phyloP scores from a whole-genome alignment of 2,797 vertebrate genomes.

The Danio choprae region DNA sequence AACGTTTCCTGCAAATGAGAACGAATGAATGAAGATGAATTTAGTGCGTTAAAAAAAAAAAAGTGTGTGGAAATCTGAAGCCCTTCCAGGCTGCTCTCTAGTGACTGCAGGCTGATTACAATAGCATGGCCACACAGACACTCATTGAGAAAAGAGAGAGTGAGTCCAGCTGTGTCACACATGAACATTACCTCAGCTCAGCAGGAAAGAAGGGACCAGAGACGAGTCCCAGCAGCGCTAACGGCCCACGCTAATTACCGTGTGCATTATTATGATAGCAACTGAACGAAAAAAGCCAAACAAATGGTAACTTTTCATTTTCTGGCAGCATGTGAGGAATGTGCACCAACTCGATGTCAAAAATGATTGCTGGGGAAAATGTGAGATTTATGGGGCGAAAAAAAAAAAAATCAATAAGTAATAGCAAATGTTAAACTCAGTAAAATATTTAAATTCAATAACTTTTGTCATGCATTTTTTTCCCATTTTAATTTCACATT shows the following conservation, averaged over 20 bases:
- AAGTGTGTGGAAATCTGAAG: conserved; percentile 54
- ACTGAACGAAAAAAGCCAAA: conserved; percentile 36
- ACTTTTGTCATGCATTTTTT: too few relatives aligned
- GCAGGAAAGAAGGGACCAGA: conserved; percentile 62
- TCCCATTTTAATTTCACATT: too few relatives aligned
- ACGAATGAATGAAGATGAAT: conserved; percentile 53
- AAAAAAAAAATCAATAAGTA: too few relatives aligned
- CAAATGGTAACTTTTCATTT: conserved; percentile 41
- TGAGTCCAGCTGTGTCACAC: conserved; percentile 64
- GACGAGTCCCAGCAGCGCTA: conserved; percentile 52
- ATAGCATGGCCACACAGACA: conserved; percentile 54
- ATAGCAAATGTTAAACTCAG: too few relatives aligned
- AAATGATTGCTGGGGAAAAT: conserved; percentile 5
- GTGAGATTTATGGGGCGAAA: conserved; percentile 1
- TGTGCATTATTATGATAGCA: conserved; percentile 54
- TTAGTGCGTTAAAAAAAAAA: conserved; percentile 57
- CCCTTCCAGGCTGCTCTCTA: conserved; percentile 60
- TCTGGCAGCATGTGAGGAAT: conserved; percentile 34
- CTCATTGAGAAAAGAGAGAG: conserved; percentile 33
- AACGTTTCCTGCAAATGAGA: conserved; percentile 53
- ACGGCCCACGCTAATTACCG: conserved; percentile 51
- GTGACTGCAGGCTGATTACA: conserved; percentile 64
- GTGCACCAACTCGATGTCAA: conserved; percentile 40
- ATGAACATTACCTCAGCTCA: conserved; percentile 56
- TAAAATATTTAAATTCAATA: too few relatives aligned